These are phyloP conservation scores for Bos indicus DNA, from an alignment of 2,113 vertebrate species.

Conservation along the genomic window DNA sequence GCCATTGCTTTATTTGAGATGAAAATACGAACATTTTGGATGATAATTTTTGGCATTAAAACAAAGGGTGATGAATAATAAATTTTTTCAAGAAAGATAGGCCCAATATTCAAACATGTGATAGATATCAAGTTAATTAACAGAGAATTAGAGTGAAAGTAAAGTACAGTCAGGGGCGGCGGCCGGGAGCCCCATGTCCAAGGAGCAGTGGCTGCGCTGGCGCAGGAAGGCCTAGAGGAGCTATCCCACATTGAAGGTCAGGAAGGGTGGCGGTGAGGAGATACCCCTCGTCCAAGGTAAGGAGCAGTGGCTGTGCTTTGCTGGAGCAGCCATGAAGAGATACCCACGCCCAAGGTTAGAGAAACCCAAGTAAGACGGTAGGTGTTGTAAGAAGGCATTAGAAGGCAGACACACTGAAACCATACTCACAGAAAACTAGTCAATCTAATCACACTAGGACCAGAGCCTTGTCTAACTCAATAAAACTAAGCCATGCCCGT, in stretches of 20 bases:
- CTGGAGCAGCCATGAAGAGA: no score
- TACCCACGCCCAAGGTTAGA: background rate
- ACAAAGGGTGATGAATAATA: background rate
- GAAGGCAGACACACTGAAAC: background rate
- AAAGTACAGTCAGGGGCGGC: background rate
- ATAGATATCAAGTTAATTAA: background rate
- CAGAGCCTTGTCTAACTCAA: background rate
- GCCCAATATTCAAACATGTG: background rate
- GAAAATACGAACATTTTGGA: constrained; percentile 21
- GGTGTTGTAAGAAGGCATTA: background rate
- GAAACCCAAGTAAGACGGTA: background rate
- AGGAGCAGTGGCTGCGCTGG: background rate
- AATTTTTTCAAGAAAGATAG: background rate
- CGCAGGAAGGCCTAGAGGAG: no score
- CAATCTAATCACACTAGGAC: background rate
- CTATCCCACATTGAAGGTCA: no score
- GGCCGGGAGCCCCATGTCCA: accelerated
- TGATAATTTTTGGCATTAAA: background rate
- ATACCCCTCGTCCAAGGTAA: no score
- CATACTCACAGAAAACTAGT: background rate
- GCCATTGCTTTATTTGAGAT: background rate
- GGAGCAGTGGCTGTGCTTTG: no score
- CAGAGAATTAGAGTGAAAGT: background rate
- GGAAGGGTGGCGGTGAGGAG: no score
- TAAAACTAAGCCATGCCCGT: background rate